Evolutionary conservation across 2,113 vertebrate genomes (phyloP), one percentile per base, ranked within the genome.

Genomic region (Ictalurus furcatus): DNA sequence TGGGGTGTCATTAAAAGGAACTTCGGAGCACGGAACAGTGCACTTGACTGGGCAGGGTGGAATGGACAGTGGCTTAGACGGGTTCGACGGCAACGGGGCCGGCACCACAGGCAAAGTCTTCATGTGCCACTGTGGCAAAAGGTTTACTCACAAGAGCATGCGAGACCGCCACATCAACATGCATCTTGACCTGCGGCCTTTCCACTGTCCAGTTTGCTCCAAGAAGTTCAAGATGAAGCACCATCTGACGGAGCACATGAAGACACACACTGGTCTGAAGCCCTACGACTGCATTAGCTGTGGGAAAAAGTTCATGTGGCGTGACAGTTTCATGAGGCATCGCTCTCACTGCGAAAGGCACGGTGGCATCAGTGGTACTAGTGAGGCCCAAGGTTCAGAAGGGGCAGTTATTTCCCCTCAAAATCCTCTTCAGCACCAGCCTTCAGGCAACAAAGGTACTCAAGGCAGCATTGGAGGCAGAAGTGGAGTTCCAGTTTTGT

Each of bases 201-300:
- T 96, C 44, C 93, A 93, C 81, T 96, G 96, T 71, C 96, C 95
- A 0, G 95, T 96, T 14, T 96, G 96, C 92, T 94, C 94, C 78
- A 96, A 96, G 91, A 96, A 94, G 87, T 96, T 96, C 89, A 96
- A 96, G 91, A 96, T 96, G 96, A 96, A 96, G 92, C 96, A 96
- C 90, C 96, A 96, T 48, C 95, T 96, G 1, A 96, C 96, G 82
- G 96, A 96, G 90, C 96, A 96, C 94, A 95, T 96, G 6, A 96
- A 96, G 90, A 96, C 96, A 2, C 96, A 96, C 67, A 96, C 95
- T 0, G 95, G 95, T 34, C 92, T 96, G 91, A 93, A 94, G 85
- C 96, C 95, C 6, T 96, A 95, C 13, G 96, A 96, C 90, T 96
- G 96, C 84, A 69, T 92, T 88, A 85, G 95, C 37, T 96, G 96